A percentile compares a stretch with the other conserved stretches of the same genome.
These are phyloP conservation scores for Simalia tracyae DNA, from an alignment of 2,797 vertebrate genomes.

Conservation along the genomic window DNA sequence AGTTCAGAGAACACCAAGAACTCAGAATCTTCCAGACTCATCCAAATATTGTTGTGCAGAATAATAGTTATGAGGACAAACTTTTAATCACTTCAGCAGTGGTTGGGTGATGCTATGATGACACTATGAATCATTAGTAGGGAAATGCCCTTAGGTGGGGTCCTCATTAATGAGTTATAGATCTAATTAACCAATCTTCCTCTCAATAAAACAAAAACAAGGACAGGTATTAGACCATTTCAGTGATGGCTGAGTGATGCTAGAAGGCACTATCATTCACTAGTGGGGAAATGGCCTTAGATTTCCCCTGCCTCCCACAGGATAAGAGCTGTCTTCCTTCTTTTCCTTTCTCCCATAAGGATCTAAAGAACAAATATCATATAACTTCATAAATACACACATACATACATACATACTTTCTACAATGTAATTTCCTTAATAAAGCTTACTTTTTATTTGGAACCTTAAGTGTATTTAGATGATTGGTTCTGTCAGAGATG, in stretches of 20 bases:
- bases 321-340: not conserved
- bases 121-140: not conserved
- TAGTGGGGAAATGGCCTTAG: not conserved
- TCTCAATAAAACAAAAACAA: not conserved
- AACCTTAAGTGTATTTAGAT: not conserved
- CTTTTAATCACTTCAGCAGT: not conserved
- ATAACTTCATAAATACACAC: not conserved
- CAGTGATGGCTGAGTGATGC: not conserved
- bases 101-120: not conserved
- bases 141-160: not conserved
- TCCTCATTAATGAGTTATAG: not conserved
- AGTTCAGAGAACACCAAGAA: not conserved
- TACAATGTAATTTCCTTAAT: not conserved
- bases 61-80: not conserved
- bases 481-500: not conserved
- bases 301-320: not conserved
- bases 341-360: not conserved
- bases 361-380: not conserved
- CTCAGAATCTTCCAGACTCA: not conserved
- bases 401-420: not conserved
- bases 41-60: not conserved
- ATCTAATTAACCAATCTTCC: not conserved
- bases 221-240: not conserved
- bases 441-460: not conserved
- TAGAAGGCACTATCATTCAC: not conserved